phyloP scores from a whole-genome alignment of 1,140 invertebrate genomes.

The Diplogasteroides magnus region DNA sequence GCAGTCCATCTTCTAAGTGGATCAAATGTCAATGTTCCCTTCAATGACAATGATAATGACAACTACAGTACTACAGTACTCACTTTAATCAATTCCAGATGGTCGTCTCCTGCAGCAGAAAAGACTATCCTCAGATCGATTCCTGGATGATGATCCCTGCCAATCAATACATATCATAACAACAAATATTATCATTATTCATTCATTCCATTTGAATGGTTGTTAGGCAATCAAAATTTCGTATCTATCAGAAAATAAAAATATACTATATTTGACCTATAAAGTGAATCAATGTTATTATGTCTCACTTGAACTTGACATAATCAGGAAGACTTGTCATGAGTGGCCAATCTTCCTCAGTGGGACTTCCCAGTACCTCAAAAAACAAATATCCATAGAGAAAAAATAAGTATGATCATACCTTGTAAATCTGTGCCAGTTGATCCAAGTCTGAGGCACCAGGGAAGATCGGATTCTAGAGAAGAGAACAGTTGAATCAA shows the following conservation, averaged over 20 bases:
- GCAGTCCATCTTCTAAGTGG: slow-evolving; percentile 73
- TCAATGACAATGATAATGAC: slow-evolving; percentile 61
- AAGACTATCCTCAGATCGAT: slow-evolving; percentile 76
- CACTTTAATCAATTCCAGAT: slow-evolving; percentile 74
- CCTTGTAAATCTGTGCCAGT: slow-evolving; percentile 85
- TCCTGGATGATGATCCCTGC: slow-evolving; percentile 68
- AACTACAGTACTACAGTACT: not conserved
- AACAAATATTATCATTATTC: not conserved
- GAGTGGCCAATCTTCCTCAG: slow-evolving; percentile 85
- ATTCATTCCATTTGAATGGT: not conserved
- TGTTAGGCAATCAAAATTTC: no score
- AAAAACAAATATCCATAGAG: no score
- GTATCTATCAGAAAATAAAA: no score
- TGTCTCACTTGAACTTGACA: slow-evolving; percentile 77
- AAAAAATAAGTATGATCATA: no score
- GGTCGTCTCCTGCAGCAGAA: slow-evolving; percentile 85
- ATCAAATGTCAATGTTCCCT: slow-evolving; percentile 68
- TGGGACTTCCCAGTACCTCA: slow-evolving; percentile 83
- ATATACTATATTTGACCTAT: no score
- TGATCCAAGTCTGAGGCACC: slow-evolving; percentile 96
- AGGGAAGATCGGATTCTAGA: slow-evolving; percentile 78
- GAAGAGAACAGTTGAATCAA: slow-evolving; percentile 1
- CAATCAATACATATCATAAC: not conserved
- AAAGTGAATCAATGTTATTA: no score
- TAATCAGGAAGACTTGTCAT: slow-evolving; percentile 80